These are phyloP conservation scores for Eupithecia inturbata DNA, from an alignment of 2,888 invertebrate genomes.

Conservation along the genomic window DNA sequence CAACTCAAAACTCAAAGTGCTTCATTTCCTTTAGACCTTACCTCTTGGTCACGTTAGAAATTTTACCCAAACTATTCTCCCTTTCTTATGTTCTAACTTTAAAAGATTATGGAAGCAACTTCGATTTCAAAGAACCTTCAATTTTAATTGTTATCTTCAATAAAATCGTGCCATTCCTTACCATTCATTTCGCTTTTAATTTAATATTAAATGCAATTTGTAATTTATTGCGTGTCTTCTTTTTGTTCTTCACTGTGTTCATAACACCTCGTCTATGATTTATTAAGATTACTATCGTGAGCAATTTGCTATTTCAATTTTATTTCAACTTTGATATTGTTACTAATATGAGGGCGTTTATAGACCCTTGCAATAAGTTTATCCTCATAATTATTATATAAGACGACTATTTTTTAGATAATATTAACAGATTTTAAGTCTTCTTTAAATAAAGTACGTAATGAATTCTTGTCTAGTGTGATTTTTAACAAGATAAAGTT, in stretches of 20 bases:
- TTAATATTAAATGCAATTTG: slow-evolving; percentile 40
- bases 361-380: neutral
- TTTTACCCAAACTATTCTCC: neutral
- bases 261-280: slow-evolving; percentile 66
- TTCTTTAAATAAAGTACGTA: no score
- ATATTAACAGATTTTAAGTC: no score
- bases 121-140: neutral
- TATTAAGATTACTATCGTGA: slow-evolving; percentile 81
- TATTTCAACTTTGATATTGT: slow-evolving; percentile 73
- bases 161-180: slow-evolving; percentile 49
- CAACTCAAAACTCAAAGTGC: neutral
- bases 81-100: neutral
- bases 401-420: neutral
- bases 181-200: slow-evolving; percentile 38
- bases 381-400: neutral
- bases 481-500: no score
- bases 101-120: slow-evolving; percentile 2
- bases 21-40: neutral
- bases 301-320: slow-evolving; percentile 58
- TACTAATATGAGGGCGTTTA: slow-evolving; percentile 42
- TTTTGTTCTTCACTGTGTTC: slow-evolving; percentile 41
- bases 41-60: neutral
- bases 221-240: slow-evolving; percentile 37
- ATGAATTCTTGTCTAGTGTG: no score
- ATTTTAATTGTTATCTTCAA: slow-evolving; percentile 35